Percentiles rank a stretch among this genome's conserved stretches.
These are phyloP conservation scores for Aphaenogaster floridana DNA, from an alignment of 1,140 invertebrate genomes.

Conservation along the genomic window DNA sequence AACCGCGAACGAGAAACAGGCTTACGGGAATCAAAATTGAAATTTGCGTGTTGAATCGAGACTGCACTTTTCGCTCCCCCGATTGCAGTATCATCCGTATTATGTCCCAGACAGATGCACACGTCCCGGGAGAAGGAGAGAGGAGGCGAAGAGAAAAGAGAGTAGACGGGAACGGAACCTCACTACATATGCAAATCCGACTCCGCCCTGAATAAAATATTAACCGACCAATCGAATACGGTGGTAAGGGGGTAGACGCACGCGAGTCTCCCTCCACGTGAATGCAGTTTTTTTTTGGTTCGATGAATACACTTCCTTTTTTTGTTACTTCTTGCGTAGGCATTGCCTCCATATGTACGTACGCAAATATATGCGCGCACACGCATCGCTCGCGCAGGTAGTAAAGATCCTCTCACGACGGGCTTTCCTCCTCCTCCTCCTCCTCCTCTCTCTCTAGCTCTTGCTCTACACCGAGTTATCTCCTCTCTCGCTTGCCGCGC, in stretches of 20 bases:
- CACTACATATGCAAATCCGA: constrained; percentile 80
- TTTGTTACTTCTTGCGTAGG: constrained; percentile 53
- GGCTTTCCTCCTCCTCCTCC: not conserved
- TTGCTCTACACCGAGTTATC: constrained; percentile 16
- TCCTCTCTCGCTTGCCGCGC: constrained; percentile 18
- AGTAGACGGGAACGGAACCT: constrained; percentile 18
- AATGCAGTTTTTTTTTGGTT: constrained; percentile 40
- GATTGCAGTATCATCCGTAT: constrained; percentile 69
- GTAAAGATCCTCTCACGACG: constrained; percentile 36
- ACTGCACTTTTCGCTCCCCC: constrained; percentile 48
- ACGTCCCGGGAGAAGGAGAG: constrained; percentile 45
- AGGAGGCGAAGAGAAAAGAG: constrained; percentile 13
- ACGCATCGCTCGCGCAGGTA: constrained; percentile 45
- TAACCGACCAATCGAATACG: constrained; percentile 77
- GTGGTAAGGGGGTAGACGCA: constrained; percentile 61
- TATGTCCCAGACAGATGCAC: constrained; percentile 75
- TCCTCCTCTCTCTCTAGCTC: constrained; percentile 12
- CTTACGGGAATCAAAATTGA: constrained; percentile 21
- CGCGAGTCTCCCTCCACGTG: constrained; percentile 67
- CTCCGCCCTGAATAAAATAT: constrained; percentile 82
- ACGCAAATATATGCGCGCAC: constrained; percentile 58
- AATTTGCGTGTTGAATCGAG: constrained; percentile 12
- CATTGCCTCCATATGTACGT: constrained; percentile 35
- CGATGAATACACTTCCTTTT: constrained; percentile 54
- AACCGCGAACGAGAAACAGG: not conserved